A percentile compares a stretch with the other conserved stretches of the same genome.
phyloP scores from a whole-genome alignment of 2,113 vertebrate genomes.

The Greenwoodochromis staneri region DNA sequence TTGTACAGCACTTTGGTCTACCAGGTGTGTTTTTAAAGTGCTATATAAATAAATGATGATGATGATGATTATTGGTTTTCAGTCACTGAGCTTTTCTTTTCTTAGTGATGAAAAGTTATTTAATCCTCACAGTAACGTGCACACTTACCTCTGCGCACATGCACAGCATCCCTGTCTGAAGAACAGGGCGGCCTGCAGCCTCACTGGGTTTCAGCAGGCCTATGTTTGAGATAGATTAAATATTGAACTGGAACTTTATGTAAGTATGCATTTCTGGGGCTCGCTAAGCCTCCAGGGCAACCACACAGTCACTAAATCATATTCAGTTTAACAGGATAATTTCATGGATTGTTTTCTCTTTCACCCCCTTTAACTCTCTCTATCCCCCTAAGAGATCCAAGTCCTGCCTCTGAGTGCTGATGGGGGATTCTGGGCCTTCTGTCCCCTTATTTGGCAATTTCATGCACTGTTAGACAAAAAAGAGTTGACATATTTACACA shows the following conservation, averaged over 20 bases:
- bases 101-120: background rate
- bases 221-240: conserved; percentile 38
- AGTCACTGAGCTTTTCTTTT: background rate
- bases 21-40: background rate
- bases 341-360: conserved; percentile 8
- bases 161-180: background rate
- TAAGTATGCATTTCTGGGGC: conserved; percentile 38
- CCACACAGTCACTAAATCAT: conserved; percentile 32
- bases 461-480: conserved; percentile 37
- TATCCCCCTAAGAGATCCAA: background rate
- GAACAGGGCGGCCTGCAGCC: background rate
- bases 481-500: conserved; percentile 45
- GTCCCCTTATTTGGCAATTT: conserved; percentile 23
- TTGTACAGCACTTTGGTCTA: background rate
- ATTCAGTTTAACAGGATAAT: conserved; percentile 25
- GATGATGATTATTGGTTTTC: background rate
- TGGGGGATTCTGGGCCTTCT: background rate
- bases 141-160: background rate
- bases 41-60: background rate
- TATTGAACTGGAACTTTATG: conserved; percentile 36
- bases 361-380: background rate
- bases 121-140: background rate
- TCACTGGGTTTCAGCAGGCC: background rate
- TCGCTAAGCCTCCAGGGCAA: conserved; percentile 1
- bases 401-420: background rate